phyloP scores from a whole-genome alignment of 2,113 vertebrate genomes.

The Rallus limicola region DNA sequence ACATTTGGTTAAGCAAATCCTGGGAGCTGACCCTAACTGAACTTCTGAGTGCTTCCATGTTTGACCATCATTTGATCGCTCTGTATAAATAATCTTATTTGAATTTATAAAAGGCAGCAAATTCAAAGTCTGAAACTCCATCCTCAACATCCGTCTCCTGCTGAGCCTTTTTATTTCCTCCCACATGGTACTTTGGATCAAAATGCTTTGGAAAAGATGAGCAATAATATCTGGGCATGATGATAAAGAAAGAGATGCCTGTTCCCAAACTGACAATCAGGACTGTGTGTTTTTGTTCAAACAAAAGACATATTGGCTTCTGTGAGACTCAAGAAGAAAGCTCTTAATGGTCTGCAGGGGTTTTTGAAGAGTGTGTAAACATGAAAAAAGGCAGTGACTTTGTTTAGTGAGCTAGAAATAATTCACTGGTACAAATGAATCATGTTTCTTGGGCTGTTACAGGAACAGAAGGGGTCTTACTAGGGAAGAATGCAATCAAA shows the following conservation, averaged over 20 bases:
- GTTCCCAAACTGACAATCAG: conserved; percentile 40
- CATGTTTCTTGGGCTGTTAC: conserved; percentile 5
- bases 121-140: neutral
- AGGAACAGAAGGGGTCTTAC: neutral
- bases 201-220: conserved; percentile 41
- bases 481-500: neutral
- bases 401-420: conserved; percentile 47
- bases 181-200: conserved; percentile 44
- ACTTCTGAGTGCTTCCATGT: neutral
- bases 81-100: conserved; percentile 48
- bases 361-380: conserved; percentile 33
- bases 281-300: conserved; percentile 42
- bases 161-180: conserved; percentile 43
- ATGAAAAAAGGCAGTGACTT: conserved; percentile 26
- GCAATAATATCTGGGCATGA: conserved; percentile 42
- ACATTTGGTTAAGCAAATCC: neutral
- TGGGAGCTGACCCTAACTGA: neutral
- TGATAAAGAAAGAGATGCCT: conserved; percentile 38
- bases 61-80: conserved; percentile 24
- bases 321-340: neutral
- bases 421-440: conserved; percentile 17
- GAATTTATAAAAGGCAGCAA: conserved; percentile 20
- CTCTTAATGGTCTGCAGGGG: conserved; percentile 22
- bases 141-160: conserved; percentile 17
- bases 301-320: conserved; percentile 32